Base-by-base conservation (phyloP, 1,140 invertebrate genomes). In the Aphis gossypii region DNA sequence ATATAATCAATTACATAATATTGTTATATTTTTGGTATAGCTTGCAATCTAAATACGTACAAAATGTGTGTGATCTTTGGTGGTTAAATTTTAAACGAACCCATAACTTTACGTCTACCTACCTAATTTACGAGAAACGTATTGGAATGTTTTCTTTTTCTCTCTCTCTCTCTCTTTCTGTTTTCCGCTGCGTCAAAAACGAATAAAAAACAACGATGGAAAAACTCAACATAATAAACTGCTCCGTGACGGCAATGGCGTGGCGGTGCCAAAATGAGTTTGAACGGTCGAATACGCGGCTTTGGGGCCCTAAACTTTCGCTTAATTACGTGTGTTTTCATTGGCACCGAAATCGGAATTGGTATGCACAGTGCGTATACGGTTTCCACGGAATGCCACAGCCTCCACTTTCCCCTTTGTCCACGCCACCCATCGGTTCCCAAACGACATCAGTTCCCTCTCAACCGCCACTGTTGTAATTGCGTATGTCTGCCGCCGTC, bases 311-410 rank as follows among this genome's bases (percentile, higher is more conserved):
- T 60, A 56, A 60, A 90, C 89, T 44, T 20, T 25, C 25, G 25
- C 54, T 90, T 90, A 90, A 90, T 90, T 90, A 68, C 89, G 38
- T 35, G 89, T 68, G 54, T 56, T 68, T 90, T 90, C 89, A 23
- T 68, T 68, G 89, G 89, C 89, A 90, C 54, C 89, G 35, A 60
- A 41, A 90, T 60, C 88, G 54, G 89, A 68, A 90, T 90, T 44
- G 38, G 54, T 90, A 68, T 68, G 89, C 89, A 38, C 35, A 60
- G 38, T 6, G 89, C 25, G 54, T 90, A 20, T 76, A 68, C 89
- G 38, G 60, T 90, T 68, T 90, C 38, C 56, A 48, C 46, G 48
- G 21, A 48, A 51, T 54, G 38, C 48, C 44, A 48, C 46, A 86
- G 25, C 83, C 38, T 44, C 6, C 87, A 9, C 5, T 30, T 44